Conservation (phyloP, 2,113 vertebrate genomes). For the Columba janthina region DNA sequence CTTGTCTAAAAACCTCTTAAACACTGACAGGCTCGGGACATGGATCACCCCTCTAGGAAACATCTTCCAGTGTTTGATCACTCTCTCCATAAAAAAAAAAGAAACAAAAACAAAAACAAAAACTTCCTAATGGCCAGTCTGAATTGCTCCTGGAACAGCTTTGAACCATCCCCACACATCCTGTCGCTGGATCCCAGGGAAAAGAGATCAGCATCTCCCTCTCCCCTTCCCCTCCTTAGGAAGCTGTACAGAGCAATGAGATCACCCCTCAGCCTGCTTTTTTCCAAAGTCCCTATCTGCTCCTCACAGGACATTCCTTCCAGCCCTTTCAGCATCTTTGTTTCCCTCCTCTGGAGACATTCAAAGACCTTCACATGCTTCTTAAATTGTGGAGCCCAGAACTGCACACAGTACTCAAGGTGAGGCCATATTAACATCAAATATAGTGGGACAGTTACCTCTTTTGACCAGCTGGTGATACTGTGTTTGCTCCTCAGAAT, state of each 20-base stretch:
- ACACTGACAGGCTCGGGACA: neutral
- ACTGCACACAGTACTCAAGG: neutral
- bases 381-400: too few relatives aligned
- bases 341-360: too few relatives aligned
- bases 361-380: too few relatives aligned
- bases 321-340: too few relatives aligned
- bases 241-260: neutral
- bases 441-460: rapidly evolving
- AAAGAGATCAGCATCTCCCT: neutral
- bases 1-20: neutral
- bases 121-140: neutral
- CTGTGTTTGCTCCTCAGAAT: rapidly evolving
- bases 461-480: rapidly evolving
- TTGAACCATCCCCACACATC: neutral
- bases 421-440: rapidly evolving
- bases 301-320: too few relatives aligned
- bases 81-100: neutral
- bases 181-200: too few relatives aligned
- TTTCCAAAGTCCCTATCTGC: too few relatives aligned
- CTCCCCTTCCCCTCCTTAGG: neutral
- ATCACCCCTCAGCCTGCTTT: too few relatives aligned
- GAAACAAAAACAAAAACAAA: neutral
- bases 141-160: neutral
- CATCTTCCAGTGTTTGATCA: neutral
- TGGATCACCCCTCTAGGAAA: neutral